Conservation (phyloP, 2,888 invertebrate genomes). For the Lysandra bellargus region DNA sequence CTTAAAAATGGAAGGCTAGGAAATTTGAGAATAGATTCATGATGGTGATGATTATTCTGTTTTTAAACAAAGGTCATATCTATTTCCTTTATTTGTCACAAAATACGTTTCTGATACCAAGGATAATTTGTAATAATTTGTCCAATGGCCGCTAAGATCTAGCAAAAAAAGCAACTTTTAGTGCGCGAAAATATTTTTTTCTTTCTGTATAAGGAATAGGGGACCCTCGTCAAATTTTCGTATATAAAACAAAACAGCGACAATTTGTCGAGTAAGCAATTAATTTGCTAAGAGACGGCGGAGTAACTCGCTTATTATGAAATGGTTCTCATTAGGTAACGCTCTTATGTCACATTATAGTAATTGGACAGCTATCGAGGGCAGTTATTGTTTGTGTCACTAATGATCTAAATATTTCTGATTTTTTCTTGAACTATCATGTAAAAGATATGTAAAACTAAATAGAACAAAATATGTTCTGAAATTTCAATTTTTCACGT, state of each 20-base stretch:
- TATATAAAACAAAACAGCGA: slow-evolving; percentile 62
- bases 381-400: not conserved
- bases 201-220: slow-evolving; percentile 48
- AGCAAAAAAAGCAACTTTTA: slow-evolving; percentile 41
- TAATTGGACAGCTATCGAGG: slow-evolving; percentile 24
- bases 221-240: slow-evolving; percentile 64
- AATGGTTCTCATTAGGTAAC: slow-evolving; percentile 42
- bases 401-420: not conserved
- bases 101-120: not conserved
- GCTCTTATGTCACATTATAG: slow-evolving; percentile 35
- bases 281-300: slow-evolving; percentile 52
- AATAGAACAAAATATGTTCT: too few species aligned
- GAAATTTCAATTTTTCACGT: too few species aligned
- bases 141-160: not conserved
- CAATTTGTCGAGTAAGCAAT: slow-evolving; percentile 65
- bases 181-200: slow-evolving; percentile 42
- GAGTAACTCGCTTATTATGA: slow-evolving; percentile 59
- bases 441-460: too few species aligned
- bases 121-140: slow-evolving; percentile 10
- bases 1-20: too few species aligned
- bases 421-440: too few species aligned
- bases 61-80: too few species aligned
- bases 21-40: too few species aligned
- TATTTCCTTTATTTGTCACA: too few species aligned
- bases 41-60: too few species aligned